Percentiles rank a stretch among this genome's conserved stretches.
Conservation (phyloP, 2,113 vertebrate genomes). For the Paramisgurnus dabryanus region DNA sequence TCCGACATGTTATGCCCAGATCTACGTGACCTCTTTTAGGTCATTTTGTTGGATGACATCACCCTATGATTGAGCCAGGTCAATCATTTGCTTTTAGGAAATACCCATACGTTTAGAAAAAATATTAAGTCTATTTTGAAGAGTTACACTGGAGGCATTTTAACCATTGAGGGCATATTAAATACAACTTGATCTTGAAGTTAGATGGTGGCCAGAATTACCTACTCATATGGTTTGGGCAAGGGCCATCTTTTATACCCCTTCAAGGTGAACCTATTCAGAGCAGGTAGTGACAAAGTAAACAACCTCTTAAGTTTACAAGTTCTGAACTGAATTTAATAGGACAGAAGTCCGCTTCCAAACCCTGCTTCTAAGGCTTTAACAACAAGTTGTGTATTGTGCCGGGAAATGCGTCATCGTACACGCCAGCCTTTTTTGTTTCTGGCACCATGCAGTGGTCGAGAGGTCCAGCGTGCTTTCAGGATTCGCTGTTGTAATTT, state of each 20-base stretch:
- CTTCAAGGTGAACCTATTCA: too few relatives aligned
- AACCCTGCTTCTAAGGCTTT: conserved; percentile 49
- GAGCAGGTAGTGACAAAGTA: conserved; percentile 39
- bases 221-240: too few relatives aligned
- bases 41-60: neutral
- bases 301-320: conserved; percentile 43
- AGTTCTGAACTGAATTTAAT: conserved; percentile 38
- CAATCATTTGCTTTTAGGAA: neutral
- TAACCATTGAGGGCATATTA: too few relatives aligned
- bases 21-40: neutral
- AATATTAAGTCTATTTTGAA: too few relatives aligned
- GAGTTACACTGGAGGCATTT: too few relatives aligned
- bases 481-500: conserved; percentile 34
- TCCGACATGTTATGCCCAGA: conserved; percentile 5
- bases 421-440: conserved; percentile 30
- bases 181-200: too few relatives aligned
- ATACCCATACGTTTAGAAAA: too few relatives aligned
- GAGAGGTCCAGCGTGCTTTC: conserved; percentile 13
- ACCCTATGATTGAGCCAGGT: too few relatives aligned
- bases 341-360: conserved; percentile 10
- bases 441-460: conserved; percentile 10
- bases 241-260: too few relatives aligned
- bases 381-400: conserved; percentile 51
- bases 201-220: too few relatives aligned
- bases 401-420: conserved; percentile 23